Conservation (phyloP, 2,888 invertebrate species). For the Onthophagus sagittarius region DNA sequence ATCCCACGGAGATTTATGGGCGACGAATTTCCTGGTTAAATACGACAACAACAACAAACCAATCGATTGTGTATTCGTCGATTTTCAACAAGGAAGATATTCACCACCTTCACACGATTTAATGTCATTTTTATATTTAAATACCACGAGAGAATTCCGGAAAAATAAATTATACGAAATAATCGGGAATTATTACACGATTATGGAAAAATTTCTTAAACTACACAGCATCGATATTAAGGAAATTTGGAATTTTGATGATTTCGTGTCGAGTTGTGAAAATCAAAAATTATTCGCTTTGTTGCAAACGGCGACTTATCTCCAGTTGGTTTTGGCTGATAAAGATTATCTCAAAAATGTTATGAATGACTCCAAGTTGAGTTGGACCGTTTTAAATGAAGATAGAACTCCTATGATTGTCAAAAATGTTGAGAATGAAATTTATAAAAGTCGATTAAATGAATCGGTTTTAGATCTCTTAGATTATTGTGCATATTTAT, state of each 20-base stretch:
- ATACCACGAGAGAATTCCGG: conserved; percentile 37
- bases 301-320: conserved; percentile 36
- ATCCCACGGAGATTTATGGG: conserved; percentile 44
- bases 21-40: conserved; percentile 40
- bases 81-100: conserved; percentile 50
- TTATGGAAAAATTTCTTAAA: conserved; percentile 36
- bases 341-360: conserved; percentile 31
- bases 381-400: conserved; percentile 33
- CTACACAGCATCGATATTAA: conserved; percentile 30
- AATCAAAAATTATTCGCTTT: conserved; percentile 39
- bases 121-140: conserved; percentile 43
- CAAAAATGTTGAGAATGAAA: conserved; percentile 32
- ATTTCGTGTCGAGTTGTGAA: conserved; percentile 41
- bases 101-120: conserved; percentile 65
- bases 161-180: conserved; percentile 35
- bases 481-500: conserved; percentile 24
- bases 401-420: conserved; percentile 37
- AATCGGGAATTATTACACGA: conserved; percentile 40
- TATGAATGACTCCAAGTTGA: conserved; percentile 32
- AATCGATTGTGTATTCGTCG: conserved; percentile 41
- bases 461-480: conserved; percentile 24
- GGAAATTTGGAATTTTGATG: conserved; percentile 34
- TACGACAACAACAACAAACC: conserved; percentile 32
- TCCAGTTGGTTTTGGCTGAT: conserved; percentile 38
- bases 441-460: conserved; percentile 29